A percentile compares a stretch with the other conserved stretches of the same genome.
Evolutionary conservation across 2,888 invertebrate species (phyloP).

Genomic region (Melanostoma mellinum): DNA sequence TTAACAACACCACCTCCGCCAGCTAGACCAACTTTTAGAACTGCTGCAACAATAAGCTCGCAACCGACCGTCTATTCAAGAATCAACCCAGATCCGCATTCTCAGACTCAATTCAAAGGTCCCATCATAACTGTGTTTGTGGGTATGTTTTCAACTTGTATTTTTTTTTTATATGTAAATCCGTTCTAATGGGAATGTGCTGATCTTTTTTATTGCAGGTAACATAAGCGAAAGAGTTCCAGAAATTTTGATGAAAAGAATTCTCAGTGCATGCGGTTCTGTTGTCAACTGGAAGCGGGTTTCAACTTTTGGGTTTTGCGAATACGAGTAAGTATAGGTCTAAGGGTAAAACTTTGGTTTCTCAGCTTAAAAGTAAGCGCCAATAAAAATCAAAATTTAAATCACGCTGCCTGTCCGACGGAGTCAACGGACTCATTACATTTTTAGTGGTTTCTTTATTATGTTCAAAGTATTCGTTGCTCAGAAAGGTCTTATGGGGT

Average conservation of each 20-base stretch:
- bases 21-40: conserved; percentile 80
- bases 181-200: too few species aligned
- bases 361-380: too few species aligned
- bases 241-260: conserved; percentile 95
- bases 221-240: conserved; percentile 98
- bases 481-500: too few species aligned
- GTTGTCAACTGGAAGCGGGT: conserved; percentile 99
- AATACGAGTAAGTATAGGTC: conserved; percentile 87
- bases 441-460: too few species aligned
- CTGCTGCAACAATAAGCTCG: conserved; percentile 82
- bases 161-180: background rate
- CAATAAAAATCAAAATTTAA: too few species aligned
- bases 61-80: conserved; percentile 81
- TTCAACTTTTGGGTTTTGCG: conserved; percentile 98
- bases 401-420: too few species aligned
- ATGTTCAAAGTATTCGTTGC: too few species aligned
- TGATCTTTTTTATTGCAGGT: conserved; percentile 79
- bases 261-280: conserved; percentile 95
- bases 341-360: background rate
- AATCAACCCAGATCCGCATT: conserved; percentile 77
- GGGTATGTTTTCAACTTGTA: conserved; percentile 83
- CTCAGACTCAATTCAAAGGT: conserved; percentile 84
- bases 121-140: conserved; percentile 98
- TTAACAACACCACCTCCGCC: conserved; percentile 82
- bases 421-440: too few species aligned